Percentiles rank a stretch among this genome's conserved stretches.
These are phyloP conservation scores for Sapayoa aenigma DNA, from an alignment of 2,113 vertebrate genomes.

Conservation along the genomic window DNA sequence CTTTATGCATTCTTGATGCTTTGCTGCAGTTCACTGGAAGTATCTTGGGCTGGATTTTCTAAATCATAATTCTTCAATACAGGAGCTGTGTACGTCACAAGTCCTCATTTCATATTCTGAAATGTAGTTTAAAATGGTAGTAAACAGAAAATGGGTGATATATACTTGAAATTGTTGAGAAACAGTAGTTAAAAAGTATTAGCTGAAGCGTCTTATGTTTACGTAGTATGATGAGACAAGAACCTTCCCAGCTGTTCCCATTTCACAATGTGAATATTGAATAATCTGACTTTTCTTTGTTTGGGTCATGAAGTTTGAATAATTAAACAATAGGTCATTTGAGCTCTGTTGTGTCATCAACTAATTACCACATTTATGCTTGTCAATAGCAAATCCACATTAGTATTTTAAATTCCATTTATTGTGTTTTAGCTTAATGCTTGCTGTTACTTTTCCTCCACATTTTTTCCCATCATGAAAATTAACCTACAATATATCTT, in stretches of 20 bases:
- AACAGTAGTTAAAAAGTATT: neutral
- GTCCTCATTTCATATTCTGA: neutral
- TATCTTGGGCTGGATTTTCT: neutral
- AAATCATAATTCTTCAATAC: neutral
- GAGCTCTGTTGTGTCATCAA: slow-evolving; percentile 70
- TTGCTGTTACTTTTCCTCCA: slow-evolving; percentile 69
- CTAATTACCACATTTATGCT: slow-evolving; percentile 73
- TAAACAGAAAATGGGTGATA: neutral
- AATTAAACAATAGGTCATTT: slow-evolving; percentile 73
- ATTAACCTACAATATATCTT: slow-evolving; percentile 76
- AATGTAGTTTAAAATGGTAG: neutral
- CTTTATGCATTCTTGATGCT: neutral
- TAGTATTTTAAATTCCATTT: slow-evolving; percentile 71
- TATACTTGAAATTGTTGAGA: neutral
- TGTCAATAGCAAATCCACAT: slow-evolving; percentile 50
- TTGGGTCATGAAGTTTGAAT: slow-evolving; percentile 72
- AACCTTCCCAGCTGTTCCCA: neutral
- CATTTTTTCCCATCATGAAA: slow-evolving; percentile 77
- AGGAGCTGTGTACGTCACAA: neutral
- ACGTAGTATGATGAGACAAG: neutral
- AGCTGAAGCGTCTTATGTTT: neutral
- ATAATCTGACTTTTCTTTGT: slow-evolving; percentile 56
- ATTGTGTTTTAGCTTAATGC: slow-evolving; percentile 61
- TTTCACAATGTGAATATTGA: slow-evolving; percentile 57
- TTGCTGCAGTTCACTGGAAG: neutral